Percentiles rank a stretch among this genome's conserved stretches.
Conservation (phyloP, 2,113 vertebrate genomes). For the Mus musculus region DNA sequence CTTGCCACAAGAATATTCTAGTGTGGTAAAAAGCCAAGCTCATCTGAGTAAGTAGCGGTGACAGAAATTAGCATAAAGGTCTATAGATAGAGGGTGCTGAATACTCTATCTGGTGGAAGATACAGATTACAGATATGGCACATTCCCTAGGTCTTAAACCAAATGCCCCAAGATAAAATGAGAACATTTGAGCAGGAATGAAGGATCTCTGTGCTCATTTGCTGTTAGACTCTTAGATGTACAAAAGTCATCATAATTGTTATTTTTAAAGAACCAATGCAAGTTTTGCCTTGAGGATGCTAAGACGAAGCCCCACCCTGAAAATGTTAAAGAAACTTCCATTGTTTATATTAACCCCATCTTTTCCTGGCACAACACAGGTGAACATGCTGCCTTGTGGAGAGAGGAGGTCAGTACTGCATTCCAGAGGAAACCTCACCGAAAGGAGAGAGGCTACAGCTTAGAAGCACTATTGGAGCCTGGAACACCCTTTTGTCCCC, state of each 20-base stretch:
- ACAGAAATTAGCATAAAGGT: neutral
- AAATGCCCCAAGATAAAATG: neutral
- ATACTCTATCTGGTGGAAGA: neutral
- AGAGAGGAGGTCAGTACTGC: accelerated
- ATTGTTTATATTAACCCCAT: neutral
- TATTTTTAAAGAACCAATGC: conserved; percentile 35
- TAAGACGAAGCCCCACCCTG: neutral
- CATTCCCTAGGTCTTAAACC: conserved; percentile 19
- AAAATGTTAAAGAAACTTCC: neutral
- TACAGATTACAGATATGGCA: neutral
- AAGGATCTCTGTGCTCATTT: conserved; percentile 6
- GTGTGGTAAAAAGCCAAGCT: neutral
- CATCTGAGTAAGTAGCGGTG: neutral
- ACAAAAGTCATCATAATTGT: conserved; percentile 28
- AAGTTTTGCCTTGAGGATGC: conserved; percentile 9
- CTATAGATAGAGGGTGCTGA: neutral
- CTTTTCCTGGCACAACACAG: neutral
- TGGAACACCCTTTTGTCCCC: neutral
- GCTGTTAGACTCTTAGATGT: neutral
- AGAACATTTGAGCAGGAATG: neutral
- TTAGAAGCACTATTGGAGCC: neutral
- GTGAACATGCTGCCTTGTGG: neutral
- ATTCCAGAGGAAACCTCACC: neutral
- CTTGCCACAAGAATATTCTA: neutral
- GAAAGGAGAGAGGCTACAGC: neutral